These are phyloP conservation scores for Scolopax mira DNA, from an alignment of 2,113 vertebrate genomes.

Conservation along the genomic window DNA sequence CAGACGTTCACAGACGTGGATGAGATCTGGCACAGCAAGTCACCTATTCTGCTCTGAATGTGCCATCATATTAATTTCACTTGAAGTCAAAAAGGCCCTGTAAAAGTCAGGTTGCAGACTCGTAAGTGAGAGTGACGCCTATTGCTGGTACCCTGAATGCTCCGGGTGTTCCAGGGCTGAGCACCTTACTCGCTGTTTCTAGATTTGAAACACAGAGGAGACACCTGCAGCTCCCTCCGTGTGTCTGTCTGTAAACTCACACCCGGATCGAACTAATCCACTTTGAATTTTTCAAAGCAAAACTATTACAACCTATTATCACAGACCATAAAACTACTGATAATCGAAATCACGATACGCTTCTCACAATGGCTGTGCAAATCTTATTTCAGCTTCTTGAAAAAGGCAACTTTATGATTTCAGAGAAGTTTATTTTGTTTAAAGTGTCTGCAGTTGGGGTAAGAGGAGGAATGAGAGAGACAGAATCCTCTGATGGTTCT, in stretches of 20 bases:
- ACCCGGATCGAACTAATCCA: background rate
- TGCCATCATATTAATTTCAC: background rate
- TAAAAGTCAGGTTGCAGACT: background rate
- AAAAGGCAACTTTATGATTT: background rate
- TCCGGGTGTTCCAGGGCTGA: background rate
- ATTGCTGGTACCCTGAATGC: background rate
- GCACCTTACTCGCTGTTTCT: background rate
- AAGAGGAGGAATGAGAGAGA: background rate
- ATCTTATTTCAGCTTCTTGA: background rate
- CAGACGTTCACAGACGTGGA: fast-evolving
- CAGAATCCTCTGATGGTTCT: background rate
- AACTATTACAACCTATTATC: background rate
- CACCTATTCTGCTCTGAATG: background rate
- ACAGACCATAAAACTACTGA: background rate
- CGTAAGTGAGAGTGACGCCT: background rate
- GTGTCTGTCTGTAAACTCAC: fast-evolving
- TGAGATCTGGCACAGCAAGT: background rate
- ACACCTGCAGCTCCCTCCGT: background rate
- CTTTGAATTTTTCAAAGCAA: background rate
- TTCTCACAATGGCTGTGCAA: background rate
- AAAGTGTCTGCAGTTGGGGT: fast-evolving
- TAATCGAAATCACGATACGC: background rate
- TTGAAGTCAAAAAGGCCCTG: background rate
- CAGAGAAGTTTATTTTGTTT: background rate
- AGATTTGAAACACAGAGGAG: background rate